Conservation (phyloP, 1,140 invertebrate genomes). For the Archivesica marissinica region DNA sequence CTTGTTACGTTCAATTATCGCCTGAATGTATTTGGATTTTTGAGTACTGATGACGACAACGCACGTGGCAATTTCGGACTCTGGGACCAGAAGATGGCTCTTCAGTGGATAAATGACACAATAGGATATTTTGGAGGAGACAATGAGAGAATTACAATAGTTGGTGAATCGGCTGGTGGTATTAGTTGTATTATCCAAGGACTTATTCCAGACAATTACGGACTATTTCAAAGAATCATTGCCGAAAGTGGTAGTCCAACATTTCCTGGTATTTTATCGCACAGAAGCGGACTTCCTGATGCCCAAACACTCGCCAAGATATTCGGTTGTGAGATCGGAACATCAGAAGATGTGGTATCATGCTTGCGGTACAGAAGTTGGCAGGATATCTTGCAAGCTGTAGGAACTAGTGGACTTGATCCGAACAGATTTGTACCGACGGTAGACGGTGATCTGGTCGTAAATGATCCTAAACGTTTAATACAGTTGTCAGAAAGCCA, state of each 20-base stretch:
- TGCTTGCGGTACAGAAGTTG: too few species aligned
- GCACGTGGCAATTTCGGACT: constrained; percentile 75
- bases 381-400: too few species aligned
- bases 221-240: constrained; percentile 47
- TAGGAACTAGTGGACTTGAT: neutral
- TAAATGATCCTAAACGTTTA: too few species aligned
- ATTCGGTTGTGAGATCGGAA: neutral
- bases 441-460: too few species aligned
- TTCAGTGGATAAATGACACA: too few species aligned
- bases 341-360: neutral
- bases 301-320: neutral
- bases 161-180: constrained; percentile 95
- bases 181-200: constrained; percentile 33
- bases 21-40: constrained; percentile 87
- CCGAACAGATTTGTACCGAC: too few species aligned
- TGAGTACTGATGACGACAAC: constrained; percentile 87
- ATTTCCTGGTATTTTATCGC: neutral
- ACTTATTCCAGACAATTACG: constrained; percentile 35
- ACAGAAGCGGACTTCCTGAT: neutral
- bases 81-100: too few species aligned
- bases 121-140: too few species aligned
- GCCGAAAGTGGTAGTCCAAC: neutral
- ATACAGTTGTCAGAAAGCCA: too few species aligned
- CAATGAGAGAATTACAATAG: too few species aligned
- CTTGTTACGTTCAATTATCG: too few species aligned